phyloP scores from a whole-genome alignment of 2,113 vertebrate species.

The Amphiprion percula region DNA sequence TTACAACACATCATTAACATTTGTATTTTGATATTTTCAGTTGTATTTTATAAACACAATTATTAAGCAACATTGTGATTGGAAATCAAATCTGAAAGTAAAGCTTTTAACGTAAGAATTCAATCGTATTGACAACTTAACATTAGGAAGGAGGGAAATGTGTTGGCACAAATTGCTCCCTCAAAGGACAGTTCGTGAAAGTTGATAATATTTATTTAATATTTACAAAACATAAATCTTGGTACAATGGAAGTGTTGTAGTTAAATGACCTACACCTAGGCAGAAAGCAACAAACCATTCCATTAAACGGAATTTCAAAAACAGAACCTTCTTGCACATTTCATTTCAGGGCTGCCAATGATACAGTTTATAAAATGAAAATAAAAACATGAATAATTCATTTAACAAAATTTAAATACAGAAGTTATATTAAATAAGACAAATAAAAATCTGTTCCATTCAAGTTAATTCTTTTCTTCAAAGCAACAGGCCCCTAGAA shows the following conservation, averaged over 20 bases:
- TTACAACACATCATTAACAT: neutral
- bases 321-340: constrained; percentile 14
- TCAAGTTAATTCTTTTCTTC: constrained; percentile 25
- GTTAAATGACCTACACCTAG: neutral
- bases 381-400: constrained; percentile 36
- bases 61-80: neutral
- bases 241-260: neutral
- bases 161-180: neutral
- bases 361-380: constrained; percentile 44
- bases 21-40: neutral
- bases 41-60: neutral
- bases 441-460: constrained; percentile 11
- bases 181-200: neutral
- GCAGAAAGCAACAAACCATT: neutral
- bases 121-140: too few species aligned
- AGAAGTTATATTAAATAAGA: constrained; percentile 34
- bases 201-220: neutral
- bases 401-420: constrained; percentile 16
- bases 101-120: neutral
- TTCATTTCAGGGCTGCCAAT: constrained; percentile 35
- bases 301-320: constrained; percentile 4
- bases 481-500: constrained; percentile 38
- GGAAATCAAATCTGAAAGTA: neutral
- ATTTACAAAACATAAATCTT: neutral
- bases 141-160: neutral